Percentiles rank a stretch among this genome's conserved stretches.
Evolutionary conservation across 2,113 vertebrate genomes (phyloP).

Genomic region (Tragelaphus scriptus): DNA sequence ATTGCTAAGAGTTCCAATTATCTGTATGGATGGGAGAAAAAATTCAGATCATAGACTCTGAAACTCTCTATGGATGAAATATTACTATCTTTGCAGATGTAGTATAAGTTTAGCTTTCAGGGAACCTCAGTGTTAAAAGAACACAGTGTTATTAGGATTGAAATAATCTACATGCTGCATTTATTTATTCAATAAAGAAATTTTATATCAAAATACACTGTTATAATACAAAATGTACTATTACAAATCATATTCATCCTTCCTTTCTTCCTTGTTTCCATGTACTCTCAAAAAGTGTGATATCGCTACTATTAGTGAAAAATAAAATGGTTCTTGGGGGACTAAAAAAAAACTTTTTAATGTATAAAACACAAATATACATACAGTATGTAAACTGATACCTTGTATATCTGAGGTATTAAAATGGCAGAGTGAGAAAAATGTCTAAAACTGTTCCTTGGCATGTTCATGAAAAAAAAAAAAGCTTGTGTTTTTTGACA

Average conservation of each 20-base stretch:
- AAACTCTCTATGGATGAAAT: not conserved
- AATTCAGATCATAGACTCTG: not conserved
- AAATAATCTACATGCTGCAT: not conserved
- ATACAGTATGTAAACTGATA: not conserved
- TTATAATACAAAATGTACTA: not conserved
- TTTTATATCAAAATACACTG: not conserved
- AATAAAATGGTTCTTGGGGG: not conserved
- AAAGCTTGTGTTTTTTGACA: not conserved
- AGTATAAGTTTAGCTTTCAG: not conserved
- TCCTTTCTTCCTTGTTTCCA: not conserved
- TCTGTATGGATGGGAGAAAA: not conserved
- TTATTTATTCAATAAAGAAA: not conserved
- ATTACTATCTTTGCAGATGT: not conserved
- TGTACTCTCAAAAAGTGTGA: not conserved
- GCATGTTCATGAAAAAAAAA: not conserved
- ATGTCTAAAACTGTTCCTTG: not conserved
- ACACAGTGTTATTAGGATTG: not conserved
- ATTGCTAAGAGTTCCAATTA: not conserved
- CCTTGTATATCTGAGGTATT: not conserved
- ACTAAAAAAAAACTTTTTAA: not conserved
- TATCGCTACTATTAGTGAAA: not conserved
- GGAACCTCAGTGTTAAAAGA: not conserved
- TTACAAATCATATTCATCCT: constrained; percentile 1
- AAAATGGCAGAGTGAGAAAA: not conserved
- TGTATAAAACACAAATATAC: not conserved